Evolutionary conservation across 2,888 invertebrate species (phyloP), one percentile per base, ranked within the genome.

Genomic region (Morpho achilles): DNA sequence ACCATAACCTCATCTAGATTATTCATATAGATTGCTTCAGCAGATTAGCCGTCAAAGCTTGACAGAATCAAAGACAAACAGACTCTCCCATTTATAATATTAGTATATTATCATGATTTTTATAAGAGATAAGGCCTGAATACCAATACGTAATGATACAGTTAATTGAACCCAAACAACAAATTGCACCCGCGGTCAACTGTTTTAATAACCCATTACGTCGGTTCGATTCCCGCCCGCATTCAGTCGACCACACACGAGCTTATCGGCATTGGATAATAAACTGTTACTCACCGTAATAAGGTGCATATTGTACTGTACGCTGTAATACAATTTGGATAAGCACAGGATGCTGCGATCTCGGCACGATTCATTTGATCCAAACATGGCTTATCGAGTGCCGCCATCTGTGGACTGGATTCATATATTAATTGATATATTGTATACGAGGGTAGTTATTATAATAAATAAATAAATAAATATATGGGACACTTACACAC

Each of bases 141-240:
- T 32, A 32, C 4, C 32, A 3, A 32, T 2, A 32, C 32, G 32
- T 32, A 5, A 32, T 32, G 32, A 3, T 32, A 32, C 32, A 32
- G 32, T 32, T 32, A 5, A 32, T 32, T 2, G 32, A 32, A 32
- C 32, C 32, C 32, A 32, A 32, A 32, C 39, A 55, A 54, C 61
- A 56, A 61, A 61, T 59, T 50, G 63, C 45, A 53, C 55, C 51
- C 50, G 56, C 47, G 51, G 51, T 58, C 63, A 62, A 64, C 49
- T 53, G 63, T 66, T 66, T 66, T 67, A 68, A 69, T 67, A 68
- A 65, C 67, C 65, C 65, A 67, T 66, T 66, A 65, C 61, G 47
- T 59, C 47, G 59, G 62, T 64, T 63, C 63, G 62, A 61, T 58
- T 61, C 62, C 59, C 64, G 61, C 69, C 68, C 69, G 69, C 69